A percentile compares a stretch with the other conserved stretches of the same genome.
Conservation (phyloP, 2,797 vertebrate genomes). For the Pogoniulus pusillus region DNA sequence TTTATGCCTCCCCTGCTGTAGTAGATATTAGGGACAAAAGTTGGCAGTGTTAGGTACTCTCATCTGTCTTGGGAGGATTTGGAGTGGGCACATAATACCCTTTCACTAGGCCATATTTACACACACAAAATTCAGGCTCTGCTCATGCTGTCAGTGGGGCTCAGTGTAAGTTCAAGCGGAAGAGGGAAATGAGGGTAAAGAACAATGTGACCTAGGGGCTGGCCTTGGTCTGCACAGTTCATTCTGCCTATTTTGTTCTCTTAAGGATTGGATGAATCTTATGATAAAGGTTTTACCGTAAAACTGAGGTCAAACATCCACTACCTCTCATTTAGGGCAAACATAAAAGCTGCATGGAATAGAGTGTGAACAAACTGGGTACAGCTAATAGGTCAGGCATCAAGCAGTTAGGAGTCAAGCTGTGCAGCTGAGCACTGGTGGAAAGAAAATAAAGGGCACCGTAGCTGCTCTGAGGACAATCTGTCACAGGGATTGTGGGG, state of each 20-base stretch:
- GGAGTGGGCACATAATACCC: neutral
- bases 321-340: neutral
- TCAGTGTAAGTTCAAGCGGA: neutral
- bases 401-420: neutral
- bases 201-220: neutral
- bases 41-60: neutral
- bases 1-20: neutral
- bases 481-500: neutral
- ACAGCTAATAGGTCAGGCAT: neutral
- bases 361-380: neutral
- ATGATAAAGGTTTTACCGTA: neutral
- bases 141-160: too few relatives aligned
- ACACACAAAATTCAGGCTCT: neutral
- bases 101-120: neutral
- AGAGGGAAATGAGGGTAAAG: neutral
- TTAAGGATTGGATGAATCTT: neutral
- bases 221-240: neutral
- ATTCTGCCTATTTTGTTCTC: neutral
- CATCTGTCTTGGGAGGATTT: neutral
- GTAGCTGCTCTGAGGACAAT: neutral
- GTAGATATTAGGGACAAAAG: neutral
- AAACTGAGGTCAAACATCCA: neutral
- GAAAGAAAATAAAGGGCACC: neutral
- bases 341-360: neutral
- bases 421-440: neutral